Base-by-base conservation (phyloP, 2,113 vertebrate species). In the Ivindomyrus marchei region DNA sequence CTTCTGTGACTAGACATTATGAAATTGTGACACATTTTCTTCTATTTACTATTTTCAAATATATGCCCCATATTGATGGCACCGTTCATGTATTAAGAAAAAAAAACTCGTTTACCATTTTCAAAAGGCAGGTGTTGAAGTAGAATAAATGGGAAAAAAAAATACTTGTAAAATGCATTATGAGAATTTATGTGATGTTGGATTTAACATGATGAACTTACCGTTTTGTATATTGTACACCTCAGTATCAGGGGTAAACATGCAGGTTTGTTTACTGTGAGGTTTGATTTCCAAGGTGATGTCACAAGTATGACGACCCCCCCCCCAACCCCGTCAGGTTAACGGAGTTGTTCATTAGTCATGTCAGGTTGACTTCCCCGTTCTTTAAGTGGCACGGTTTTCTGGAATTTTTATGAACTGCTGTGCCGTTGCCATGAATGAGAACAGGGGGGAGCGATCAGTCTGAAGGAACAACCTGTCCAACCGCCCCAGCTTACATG, bases 261-360 rank as follows among this genome's bases (percentile, higher is more conserved):
- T 50, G 21, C 42, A 42, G 56, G 70, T 88, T 24, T 88, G 36
- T 88, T 62, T 88, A 88, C 87, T 39, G 45, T n/a, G 17, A 39
- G 53, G 87, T 62, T 88, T 88, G 96, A 97, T 97, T 94, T 97
- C 96, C 91, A 91, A 97, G 95, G 98, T 97, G 97, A 97, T 66
- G 36, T 66, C 87, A 24, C 24, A 46, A 24, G 2, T 88, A 42
- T 52, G 50, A 39, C n/a, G 17, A 97, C 39, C 39, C 36, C 36
- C 36, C 36, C 17, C 19, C 39, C 6, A 1, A 19, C 21, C 77
- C 19, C 52, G 45, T n/a, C 87, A n/a, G 15, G 24, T 87, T 87
- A 31, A 87, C 3, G 0, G n/a, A 53, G 42, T 45, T 87, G 49
- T 87, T 52, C 3, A 10, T 53, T 87, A 47, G 15, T 87, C n/a